These are phyloP conservation scores for Sparus aurata DNA, from an alignment of 2,797 vertebrate genomes.

Conservation along the genomic window DNA sequence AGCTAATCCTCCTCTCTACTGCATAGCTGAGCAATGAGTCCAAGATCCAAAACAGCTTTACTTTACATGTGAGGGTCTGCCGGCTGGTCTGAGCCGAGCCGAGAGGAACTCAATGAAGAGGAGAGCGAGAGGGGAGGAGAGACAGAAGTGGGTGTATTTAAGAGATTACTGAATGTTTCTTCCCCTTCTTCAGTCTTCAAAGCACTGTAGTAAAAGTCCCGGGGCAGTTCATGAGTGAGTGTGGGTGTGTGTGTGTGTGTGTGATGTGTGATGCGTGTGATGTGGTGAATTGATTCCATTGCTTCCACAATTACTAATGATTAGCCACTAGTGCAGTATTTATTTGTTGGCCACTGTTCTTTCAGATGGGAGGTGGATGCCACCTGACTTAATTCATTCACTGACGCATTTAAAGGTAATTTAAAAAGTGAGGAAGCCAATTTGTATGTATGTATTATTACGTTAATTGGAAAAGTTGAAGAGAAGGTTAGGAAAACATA, in stretches of 20 bases:
- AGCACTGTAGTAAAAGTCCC: conserved; percentile 41
- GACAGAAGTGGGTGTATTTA: conserved; percentile 55
- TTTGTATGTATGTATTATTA: neutral
- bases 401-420: neutral
- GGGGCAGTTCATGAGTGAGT: conserved; percentile 25
- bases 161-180: conserved; percentile 46
- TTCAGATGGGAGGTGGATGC: neutral
- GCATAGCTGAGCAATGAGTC: conserved; percentile 76
- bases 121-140: conserved; percentile 56
- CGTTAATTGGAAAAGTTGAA: neutral
- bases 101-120: conserved; percentile 21
- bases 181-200: conserved; percentile 21
- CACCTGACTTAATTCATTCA: neutral
- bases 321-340: neutral
- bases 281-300: conserved; percentile 2
- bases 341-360: neutral
- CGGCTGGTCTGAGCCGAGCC: conserved; percentile 43
- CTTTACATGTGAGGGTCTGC: conserved; percentile 50
- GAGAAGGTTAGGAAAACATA: neutral
- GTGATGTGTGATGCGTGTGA: neutral
- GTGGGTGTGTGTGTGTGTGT: neutral
- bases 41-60: conserved; percentile 51
- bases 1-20: conserved; percentile 73
- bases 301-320: neutral
- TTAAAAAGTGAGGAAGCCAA: neutral